Base-by-base conservation (phyloP, 2,888 invertebrate species). In the Nipponacmea schrenckii region DNA sequence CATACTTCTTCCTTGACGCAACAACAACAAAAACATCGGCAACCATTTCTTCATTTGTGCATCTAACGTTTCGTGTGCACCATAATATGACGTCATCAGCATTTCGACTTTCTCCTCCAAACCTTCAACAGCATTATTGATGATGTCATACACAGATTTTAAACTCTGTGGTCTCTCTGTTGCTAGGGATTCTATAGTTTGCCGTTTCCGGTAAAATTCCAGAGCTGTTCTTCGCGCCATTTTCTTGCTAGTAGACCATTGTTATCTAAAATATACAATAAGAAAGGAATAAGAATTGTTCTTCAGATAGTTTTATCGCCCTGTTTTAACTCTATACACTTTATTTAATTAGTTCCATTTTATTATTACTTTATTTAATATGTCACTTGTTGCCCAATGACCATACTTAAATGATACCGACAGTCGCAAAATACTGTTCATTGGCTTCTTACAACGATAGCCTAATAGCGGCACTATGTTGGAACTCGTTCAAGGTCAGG, bases 101-200 rank as follows among this genome's bases (percentile, higher is more conserved):
- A 77, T 71, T 0, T 79, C 75, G 15, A 86, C 70, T 26, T 80
- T 74, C 44, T 70, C 68, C 67, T 83, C 82, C 27, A 85, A 69
- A 8, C 73, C 74, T 15, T 78, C 74, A 5, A 85, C 62, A 2
- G 78, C 79, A 17, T 83, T 79, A 0, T 74, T 70, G 20, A 83
- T 81, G n/a, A 82, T 83, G 31, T 79, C 75, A 65, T 83, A 77
- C 68, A 85, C 83, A 8, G 81, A 77, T 62, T 79, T 79, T 17
- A 86, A 76, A 31, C 79, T 83, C 70, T 85, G 81, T 0, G 86
- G 86, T 24, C 85, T 74, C 68, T 86, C 86, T 2, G 76, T 70
- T 0, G 77, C 76, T 27, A 85, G 73, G n/a, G 80, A 76, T 24
- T 81, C 81, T 3, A 84, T 71, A 5, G 81, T 82, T 70, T 86